Base-by-base conservation (phyloP, 1,140 invertebrate genomes). In the Drosophila neocordata region DNA sequence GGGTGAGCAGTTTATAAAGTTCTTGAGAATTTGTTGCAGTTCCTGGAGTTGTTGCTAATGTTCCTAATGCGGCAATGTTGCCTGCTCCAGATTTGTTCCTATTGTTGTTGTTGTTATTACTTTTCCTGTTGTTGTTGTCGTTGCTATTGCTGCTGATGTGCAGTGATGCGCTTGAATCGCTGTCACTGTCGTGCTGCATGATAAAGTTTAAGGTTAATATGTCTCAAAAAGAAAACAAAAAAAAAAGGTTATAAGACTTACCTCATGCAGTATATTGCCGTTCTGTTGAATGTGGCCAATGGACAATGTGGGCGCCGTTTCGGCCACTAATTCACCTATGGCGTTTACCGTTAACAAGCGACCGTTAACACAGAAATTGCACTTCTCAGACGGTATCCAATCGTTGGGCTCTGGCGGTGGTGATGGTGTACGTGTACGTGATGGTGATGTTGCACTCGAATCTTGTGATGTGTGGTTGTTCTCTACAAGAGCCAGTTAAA, bases 331-430 rank as follows among this genome's bases (percentile, higher is more conserved):
- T 80, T 92, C 85, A 57, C 91, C 91, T 66, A 89, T 74, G 71
- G 90, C 80, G 80, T 92, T 92, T 57, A 92, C 91, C 70, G 90
- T 92, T 79, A 92, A 80, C 76, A 95, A 93, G 92, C 95, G 96
- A 91, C 95, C 95, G 94, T 96, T 95, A 90, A 95, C 94, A 93
- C 96, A 97, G 92, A 97, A 97, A 93, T 96, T 95, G 92, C 96
- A 97, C 92, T 96, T 96, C 91, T 96, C 95, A 84, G 95, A 93
- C 76, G 96, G 96, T 92, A 95, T 95, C 96, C 96, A 97, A 92
- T 97, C 96, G 91, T 94, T 93, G 18, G 95, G 94, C 79, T 90
- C 83, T 71, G 74, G 72, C 72, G 87, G 90, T 82, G 80, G 77
- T 92, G 93, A 69, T 82, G 77, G 73, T 73, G 74, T 62, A 52